Percentiles rank a stretch among this genome's conserved stretches.
Evolutionary conservation across 2,888 invertebrate genomes (phyloP).

Genomic region (Leptopterna dolabrata): DNA sequence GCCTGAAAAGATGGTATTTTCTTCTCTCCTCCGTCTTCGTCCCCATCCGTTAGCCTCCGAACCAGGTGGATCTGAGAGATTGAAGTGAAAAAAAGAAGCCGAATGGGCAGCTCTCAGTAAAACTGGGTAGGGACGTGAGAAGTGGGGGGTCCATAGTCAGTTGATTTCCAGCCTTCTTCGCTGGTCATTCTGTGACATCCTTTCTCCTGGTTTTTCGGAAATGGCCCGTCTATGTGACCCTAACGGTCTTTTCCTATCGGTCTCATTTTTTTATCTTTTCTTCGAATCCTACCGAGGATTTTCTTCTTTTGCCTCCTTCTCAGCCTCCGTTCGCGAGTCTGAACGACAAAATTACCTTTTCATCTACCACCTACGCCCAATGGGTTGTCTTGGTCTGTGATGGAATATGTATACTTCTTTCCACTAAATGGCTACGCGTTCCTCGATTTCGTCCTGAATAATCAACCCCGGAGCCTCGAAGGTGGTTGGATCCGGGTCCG

Average conservation of each 20-base stretch:
- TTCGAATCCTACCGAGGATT: not conserved
- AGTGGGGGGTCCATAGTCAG: constrained; percentile 1
- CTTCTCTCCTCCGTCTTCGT: not conserved
- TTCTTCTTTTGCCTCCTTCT: not conserved
- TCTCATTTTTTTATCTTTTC: too few relatives aligned
- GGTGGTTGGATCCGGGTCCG: too few relatives aligned
- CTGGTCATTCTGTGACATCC: constrained; percentile 20
- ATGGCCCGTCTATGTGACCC: constrained; percentile 30
- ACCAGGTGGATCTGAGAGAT: not conserved
- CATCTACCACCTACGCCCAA: not conserved
- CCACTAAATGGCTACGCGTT: too few relatives aligned
- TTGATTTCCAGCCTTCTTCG: constrained; percentile 24
- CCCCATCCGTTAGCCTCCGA: not conserved
- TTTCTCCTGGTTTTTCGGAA: not conserved
- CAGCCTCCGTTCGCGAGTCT: not conserved
- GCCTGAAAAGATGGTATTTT: not conserved
- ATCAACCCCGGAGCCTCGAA: too few relatives aligned
- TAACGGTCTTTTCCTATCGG: not conserved
- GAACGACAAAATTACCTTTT: not conserved
- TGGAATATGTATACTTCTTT: too few relatives aligned
- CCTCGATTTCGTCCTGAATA: too few relatives aligned
- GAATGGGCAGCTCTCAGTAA: not conserved
- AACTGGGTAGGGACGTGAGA: not conserved
- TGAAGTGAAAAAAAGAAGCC: not conserved
- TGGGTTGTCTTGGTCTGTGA: too few relatives aligned